Conservation (phyloP, 1,140 invertebrate genomes). For the Sarcophaga peregrina region DNA sequence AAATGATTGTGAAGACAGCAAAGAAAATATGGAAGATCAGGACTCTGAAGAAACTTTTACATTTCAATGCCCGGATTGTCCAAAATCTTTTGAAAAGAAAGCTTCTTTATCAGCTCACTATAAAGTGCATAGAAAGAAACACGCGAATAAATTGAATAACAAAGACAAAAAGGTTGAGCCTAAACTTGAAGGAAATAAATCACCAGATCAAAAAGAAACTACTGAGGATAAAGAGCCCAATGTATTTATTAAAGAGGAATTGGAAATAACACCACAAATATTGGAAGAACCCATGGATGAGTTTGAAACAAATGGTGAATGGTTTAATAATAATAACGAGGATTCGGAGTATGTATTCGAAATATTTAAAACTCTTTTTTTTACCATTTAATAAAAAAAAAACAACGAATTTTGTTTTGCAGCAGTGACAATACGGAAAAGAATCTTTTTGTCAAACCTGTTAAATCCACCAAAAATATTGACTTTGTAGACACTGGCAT, state of each 20-base stretch:
- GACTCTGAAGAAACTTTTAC: neutral
- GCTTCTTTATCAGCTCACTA: neutral
- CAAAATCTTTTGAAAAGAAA: slow-evolving; percentile 21
- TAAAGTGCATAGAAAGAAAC: slow-evolving; percentile 1
- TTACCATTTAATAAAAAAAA: neutral
- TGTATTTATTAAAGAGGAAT: neutral
- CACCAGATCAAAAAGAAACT: neutral
- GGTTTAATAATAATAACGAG: slow-evolving; percentile 27
- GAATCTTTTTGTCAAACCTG: neutral
- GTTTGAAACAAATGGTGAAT: slow-evolving; percentile 4
- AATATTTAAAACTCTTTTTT: neutral
- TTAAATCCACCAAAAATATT: neutral
- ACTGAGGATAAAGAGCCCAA: neutral
- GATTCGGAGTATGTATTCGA: slow-evolving; percentile 16
- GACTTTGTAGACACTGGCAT: slow-evolving; percentile 30
- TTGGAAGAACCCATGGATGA: slow-evolving; percentile 16
- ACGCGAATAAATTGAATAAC: neutral
- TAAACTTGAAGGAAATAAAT: neutral
- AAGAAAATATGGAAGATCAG: neutral
- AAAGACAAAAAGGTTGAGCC: neutral
- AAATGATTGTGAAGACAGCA: neutral
- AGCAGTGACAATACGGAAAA: slow-evolving; percentile 10
- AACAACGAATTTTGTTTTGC: neutral
- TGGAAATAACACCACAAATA: slow-evolving; percentile 19
- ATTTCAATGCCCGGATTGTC: slow-evolving; percentile 24